These are phyloP conservation scores for Seriola quinqueradiata DNA, from an alignment of 2,113 vertebrate genomes.

Conservation along the genomic window DNA sequence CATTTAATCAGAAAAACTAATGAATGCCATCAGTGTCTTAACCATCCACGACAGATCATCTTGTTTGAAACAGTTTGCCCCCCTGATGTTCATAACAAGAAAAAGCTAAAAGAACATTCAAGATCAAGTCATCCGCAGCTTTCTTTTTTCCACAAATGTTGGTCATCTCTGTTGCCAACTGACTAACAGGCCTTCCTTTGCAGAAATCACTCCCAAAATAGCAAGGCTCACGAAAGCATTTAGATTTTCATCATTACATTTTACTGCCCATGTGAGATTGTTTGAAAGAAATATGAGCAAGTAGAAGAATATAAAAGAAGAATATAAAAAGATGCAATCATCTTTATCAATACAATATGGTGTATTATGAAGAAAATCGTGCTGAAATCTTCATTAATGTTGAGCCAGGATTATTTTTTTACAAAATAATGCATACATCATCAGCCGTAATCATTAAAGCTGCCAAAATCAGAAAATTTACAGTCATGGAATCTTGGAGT, in stretches of 20 bases:
- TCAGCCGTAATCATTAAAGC: not conserved
- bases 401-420: not conserved
- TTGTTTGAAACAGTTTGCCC: not conserved
- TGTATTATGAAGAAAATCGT: not conserved
- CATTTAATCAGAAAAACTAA: conserved; percentile 31
- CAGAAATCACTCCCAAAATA: not conserved
- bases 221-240: not conserved
- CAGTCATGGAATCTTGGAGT: not conserved
- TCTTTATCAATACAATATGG: not conserved
- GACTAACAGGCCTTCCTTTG: not conserved
- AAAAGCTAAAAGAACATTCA: not conserved
- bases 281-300: not conserved
- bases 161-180: not conserved
- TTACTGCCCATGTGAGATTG: no score
- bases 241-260: not conserved
- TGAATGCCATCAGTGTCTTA: conserved; percentile 17
- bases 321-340: not conserved
- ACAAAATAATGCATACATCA: not conserved
- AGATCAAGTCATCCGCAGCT: not conserved
- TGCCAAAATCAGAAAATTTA: not conserved
- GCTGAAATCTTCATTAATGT: not conserved
- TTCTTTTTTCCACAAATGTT: not conserved
- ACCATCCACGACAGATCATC: conserved; percentile 20
- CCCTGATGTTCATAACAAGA: not conserved
- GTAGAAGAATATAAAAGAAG: not conserved